Evolutionary conservation across 2,797 vertebrate genomes (phyloP).

Genomic region (Rhincodon typus): DNA sequence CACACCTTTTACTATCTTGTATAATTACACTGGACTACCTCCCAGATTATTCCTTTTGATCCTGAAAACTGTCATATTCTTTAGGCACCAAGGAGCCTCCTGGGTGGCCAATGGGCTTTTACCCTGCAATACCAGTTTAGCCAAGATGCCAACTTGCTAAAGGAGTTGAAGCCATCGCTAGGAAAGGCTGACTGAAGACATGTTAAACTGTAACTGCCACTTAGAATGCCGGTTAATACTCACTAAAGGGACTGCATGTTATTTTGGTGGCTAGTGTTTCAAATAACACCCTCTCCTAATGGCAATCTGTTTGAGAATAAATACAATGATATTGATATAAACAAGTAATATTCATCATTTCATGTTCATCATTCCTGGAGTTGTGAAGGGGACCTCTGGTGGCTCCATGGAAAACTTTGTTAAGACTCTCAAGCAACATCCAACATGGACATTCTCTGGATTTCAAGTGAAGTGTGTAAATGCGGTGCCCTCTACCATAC

Average conservation of each 20-base stretch:
- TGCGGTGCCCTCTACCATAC: neutral
- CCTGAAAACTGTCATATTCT: neutral
- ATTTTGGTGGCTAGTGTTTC: neutral
- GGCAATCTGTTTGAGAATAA: neutral
- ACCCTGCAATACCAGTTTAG: too few relatives aligned
- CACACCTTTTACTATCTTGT: too few relatives aligned
- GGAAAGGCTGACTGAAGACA: too few relatives aligned
- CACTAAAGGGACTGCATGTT: neutral
- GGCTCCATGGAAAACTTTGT: neutral
- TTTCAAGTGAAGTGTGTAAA: too few relatives aligned
- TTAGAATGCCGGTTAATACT: neutral
- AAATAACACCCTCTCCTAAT: neutral
- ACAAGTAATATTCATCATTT: neutral
- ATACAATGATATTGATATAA: neutral
- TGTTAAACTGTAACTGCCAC: too few relatives aligned
- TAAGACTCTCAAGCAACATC: neutral
- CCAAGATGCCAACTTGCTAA: too few relatives aligned
- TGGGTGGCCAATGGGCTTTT: too few relatives aligned
- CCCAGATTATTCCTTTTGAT: neutral
- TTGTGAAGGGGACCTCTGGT: neutral
- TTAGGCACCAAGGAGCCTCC: too few relatives aligned
- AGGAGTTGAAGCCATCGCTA: too few relatives aligned
- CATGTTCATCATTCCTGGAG: neutral
- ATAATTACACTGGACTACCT: neutral
- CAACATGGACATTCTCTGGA: neutral